phyloP scores from a whole-genome alignment of 2,888 invertebrate genomes.

The Amphipoea oculea region DNA sequence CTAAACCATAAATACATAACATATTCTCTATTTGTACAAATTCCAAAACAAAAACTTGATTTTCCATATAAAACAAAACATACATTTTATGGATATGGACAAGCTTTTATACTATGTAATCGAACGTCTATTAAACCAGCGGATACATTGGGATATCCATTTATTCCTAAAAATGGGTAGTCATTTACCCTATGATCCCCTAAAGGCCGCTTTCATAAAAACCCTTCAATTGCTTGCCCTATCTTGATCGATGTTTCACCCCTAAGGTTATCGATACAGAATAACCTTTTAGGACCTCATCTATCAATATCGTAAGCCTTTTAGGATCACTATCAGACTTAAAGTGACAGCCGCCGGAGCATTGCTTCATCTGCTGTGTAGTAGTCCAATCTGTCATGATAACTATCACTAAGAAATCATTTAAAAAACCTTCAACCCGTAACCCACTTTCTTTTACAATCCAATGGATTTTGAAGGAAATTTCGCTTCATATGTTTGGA shows the following conservation, averaged over 20 bases:
- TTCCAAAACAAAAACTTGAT: background rate
- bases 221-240: constrained; percentile 40
- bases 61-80: constrained; percentile 2
- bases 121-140: constrained; percentile 6
- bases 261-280: constrained; percentile 46
- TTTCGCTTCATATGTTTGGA: background rate
- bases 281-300: constrained; percentile 40
- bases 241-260: constrained; percentile 50
- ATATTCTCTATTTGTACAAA: constrained; percentile 10
- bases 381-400: constrained; percentile 3
- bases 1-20: no score
- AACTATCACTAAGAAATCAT: background rate
- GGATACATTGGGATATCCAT: background rate
- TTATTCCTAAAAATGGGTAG: constrained; percentile 20
- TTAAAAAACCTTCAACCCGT: background rate
- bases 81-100: background rate
- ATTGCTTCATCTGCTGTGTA: background rate
- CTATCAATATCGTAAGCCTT: constrained; percentile 30
- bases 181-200: constrained; percentile 36
- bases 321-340: constrained; percentile 7
- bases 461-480: background rate
- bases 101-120: background rate
- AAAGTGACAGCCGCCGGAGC: background rate
- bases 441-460: background rate
- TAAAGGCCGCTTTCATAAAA: constrained; percentile 23